Evolutionary conservation across 2,888 invertebrate species (phyloP), one percentile per base, ranked within the genome.

Genomic region (Agrochola circellaris): DNA sequence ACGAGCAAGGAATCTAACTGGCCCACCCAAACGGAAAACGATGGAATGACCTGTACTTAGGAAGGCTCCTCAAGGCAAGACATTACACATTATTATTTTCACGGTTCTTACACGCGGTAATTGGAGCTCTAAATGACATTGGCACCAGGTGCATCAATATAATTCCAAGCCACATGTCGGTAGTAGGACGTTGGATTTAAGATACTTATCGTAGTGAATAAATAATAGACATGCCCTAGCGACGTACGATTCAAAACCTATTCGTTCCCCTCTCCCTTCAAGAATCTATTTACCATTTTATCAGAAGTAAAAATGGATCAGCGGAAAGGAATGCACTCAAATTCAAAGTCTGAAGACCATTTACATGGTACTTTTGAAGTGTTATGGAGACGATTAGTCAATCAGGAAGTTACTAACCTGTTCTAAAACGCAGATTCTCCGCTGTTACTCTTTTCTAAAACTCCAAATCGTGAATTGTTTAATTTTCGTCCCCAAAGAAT

Each of bases 91-190:
- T 51, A 73, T 83, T 85, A 83, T 72, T 77, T 68, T 78, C 78
- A 83, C 83, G 86, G 77, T 77, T 26, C 74, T 68, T 85, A 62
- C 86, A 78, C 78, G 51, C 54, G 1, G 62, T 82, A 83, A 83
- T 74, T 82, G 82, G 61, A 73, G 69, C 58, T 82, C n/a, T 56
- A 77, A 85, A 85, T 78, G 78, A 83, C 86, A 72, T 71, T 1
- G 76, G 42, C 73, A 62, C 83, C 83, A 83, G 83, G 86, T 83
- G 83, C 83, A 82, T 67, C 72, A 66, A 69, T 62, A 62, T 72
- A 71, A 84, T 81, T 84, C 34, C 75, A 72, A 69, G 82, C 72
- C 78, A 74, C 83, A 85, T 78, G 83, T 66, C 58, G 48, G 70
- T 45, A 60, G 30, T 34, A 45, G 3, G 13, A 34, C 60, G 56